Conservation (phyloP, 2,888 invertebrate species). For the Cosmia trapezina region DNA sequence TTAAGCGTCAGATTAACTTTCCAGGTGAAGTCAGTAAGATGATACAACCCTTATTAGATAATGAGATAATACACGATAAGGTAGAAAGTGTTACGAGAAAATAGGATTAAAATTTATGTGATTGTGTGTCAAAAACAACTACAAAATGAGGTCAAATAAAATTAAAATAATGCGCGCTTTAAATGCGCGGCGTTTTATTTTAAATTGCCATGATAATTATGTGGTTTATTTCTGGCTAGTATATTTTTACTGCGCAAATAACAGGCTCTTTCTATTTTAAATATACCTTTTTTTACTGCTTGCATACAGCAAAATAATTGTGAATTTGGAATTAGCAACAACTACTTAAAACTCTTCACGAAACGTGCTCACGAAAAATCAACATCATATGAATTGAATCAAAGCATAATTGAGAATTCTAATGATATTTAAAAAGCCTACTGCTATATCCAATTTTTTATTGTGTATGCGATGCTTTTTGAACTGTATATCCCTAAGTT, state of each 20-base stretch:
- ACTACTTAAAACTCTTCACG: neutral
- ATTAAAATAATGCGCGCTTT: constrained; percentile 5
- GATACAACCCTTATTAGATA: constrained; percentile 75
- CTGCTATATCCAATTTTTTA: neutral
- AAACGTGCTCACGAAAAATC: neutral
- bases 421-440: neutral
- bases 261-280: neutral
- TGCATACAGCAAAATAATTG: neutral
- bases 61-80: constrained; percentile 55
- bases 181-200: neutral
- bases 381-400: too few relatives aligned
- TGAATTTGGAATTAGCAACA: neutral
- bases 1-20: constrained; percentile 85
- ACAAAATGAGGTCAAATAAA: constrained; percentile 1
- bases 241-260: neutral
- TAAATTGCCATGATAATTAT: neutral
- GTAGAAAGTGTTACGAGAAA: constrained; percentile 40
- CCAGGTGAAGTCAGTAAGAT: constrained; percentile 78
- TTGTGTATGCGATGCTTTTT: neutral
- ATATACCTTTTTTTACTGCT: neutral
- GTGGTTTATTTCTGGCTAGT: neutral
- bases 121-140: constrained; percentile 8
- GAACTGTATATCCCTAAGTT: neutral
- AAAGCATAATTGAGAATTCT: neutral
- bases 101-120: constrained; percentile 33